Base-by-base conservation (phyloP, 1,140 invertebrate genomes). In the Streblospio benedicti region DNA sequence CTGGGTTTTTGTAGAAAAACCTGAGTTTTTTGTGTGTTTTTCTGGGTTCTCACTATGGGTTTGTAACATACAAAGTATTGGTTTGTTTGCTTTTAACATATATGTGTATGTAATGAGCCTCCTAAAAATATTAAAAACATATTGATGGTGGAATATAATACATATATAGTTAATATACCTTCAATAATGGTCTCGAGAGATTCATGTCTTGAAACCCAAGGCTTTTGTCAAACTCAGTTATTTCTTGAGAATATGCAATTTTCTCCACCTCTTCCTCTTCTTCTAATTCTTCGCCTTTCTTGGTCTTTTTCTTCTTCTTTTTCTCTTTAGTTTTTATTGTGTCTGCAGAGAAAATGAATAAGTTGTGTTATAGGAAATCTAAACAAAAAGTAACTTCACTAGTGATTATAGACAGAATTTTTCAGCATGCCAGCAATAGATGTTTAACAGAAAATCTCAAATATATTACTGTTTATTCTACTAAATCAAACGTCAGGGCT, bases 161-260 rank as follows among this genome's bases (percentile, higher is more conserved):
- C 9, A n/a, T n/a, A 9, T 9, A 38, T 38, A 38, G n/a, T 38
- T n/a, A 38, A 49, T 58, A 65, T 75, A 85, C 84, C 71, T 93
- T 93, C 69, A 94, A 80, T 2, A 96, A 75, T 16, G 92, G 91
- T 56, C 91, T 76, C 0, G 91, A 94, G 23, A 95, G 79, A 75
- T 94, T 93, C 90, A 95, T 93, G 79, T 93, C 87, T 74, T 91
- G 87, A 79, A 96, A 96, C 0, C 86, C 86, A 0, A 85, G 79
- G 54, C 84, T 83, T 47, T 85, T 81, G 69, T 90, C 85, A 68
- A 85, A 86, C 6, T 81, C 78, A 41, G 75, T 69, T 25, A 84
- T 81, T 56, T 83, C 82, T 57, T 91, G 88, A 67, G 91, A 88
- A 76, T 91, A 87, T 50, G 66, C 18, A 2, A 63, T 56, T 31